Base-by-base conservation (phyloP, 2,113 vertebrate species). In the Strix uralensis region DNA sequence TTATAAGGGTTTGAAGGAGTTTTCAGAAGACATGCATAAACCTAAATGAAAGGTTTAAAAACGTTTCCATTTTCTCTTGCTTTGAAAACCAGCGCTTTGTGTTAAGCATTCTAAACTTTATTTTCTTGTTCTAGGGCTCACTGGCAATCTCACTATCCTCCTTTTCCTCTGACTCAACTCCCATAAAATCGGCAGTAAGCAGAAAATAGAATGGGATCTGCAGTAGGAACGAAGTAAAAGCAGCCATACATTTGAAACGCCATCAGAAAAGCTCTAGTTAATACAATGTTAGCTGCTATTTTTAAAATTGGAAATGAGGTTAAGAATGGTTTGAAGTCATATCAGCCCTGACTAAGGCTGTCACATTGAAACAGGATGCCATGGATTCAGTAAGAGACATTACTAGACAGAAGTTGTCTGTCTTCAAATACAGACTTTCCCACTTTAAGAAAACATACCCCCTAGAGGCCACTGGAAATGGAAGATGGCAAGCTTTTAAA, bases 311-410 rank as follows among this genome's bases (percentile, higher is more conserved):
- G 88, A 95, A 97, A 96, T 47, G 87, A 97, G 94, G 92, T 97
- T 97, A 96, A 94, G 93, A 96, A 95, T 96, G 81, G 94, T 94
- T 90, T 97, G 94, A 91, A 95, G 95, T 89, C 95, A 71, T 86
- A 86, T 92, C 95, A 94, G 78, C 82, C 82, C 87, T 86, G 84
- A 92, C 88, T 87, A 88, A 77, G 90, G 94, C 93, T 96, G 94
- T 92, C 94, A 96, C 91, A 94, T 73, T 42, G 91, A 74, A 96
- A 97, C 91, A 94, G 83, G 92, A 95, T 97, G 93, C 90, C 87
- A 49, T 91, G 83, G 94, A 97, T 95, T 97, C 70, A 4, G 2
- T 86, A 77, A 57, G 86, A 94, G 78, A 89, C 71, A 6, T 80
- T 85, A 91, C 86, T 77, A 51, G 81, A 86, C 93, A 91, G 69